Evolutionary conservation across 1,140 invertebrate genomes (phyloP).

Genomic region (Bombus sibiricus): DNA sequence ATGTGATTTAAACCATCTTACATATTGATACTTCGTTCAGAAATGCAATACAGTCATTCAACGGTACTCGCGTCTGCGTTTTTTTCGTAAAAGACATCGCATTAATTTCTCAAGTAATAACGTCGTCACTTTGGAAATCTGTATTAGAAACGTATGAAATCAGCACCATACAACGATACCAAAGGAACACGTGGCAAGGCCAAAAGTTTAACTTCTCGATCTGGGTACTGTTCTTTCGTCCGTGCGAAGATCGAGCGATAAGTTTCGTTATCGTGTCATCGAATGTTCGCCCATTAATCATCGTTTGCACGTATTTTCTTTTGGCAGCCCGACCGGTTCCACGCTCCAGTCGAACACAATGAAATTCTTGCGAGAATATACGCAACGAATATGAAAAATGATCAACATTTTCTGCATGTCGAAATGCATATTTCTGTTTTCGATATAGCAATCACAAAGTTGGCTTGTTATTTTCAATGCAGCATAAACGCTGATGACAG

Average conservation of each 20-base stretch:
- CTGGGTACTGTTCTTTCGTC: constrained; percentile 13
- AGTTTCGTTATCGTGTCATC: constrained; percentile 55
- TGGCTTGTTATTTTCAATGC: not conserved
- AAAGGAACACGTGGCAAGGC: constrained; percentile 32
- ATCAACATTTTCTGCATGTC: not conserved
- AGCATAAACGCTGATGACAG: too few relatives aligned
- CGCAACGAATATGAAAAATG: not conserved
- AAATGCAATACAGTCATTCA: not conserved
- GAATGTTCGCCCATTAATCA: constrained; percentile 52
- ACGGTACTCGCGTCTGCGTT: not conserved
- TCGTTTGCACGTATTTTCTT: constrained; percentile 38
- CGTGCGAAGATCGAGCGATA: constrained; percentile 30
- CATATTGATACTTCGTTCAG: not conserved
- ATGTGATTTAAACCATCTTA: not conserved
- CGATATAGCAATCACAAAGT: not conserved
- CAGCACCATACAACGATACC: constrained; percentile 21
- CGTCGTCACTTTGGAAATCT: constrained; percentile 18
- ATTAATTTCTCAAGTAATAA: not conserved
- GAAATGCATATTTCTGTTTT: not conserved
- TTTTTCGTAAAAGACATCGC: not conserved
- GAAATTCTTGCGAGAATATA: not conserved
- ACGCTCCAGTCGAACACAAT: constrained; percentile 29
- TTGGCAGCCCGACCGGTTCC: constrained; percentile 34
- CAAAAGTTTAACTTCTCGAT: constrained; percentile 12
- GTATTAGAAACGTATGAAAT: constrained; percentile 41